Conservation (phyloP, 1,140 invertebrate genomes). For the Pseudomyrmex pallidus region DNA sequence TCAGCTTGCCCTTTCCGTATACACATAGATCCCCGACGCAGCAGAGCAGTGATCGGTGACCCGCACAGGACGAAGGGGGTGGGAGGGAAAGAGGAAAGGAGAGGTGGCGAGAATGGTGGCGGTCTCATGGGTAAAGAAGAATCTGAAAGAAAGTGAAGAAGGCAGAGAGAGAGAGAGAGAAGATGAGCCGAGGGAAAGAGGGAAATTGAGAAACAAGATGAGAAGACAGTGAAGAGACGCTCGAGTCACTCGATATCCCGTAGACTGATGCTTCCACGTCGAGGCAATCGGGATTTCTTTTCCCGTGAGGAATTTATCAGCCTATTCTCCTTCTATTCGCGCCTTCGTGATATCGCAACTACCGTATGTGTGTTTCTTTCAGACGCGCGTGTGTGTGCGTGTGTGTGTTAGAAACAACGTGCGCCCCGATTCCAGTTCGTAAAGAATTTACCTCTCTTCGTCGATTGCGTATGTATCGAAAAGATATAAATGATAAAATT, state of each 20-base stretch:
- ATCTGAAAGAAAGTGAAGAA: neutral
- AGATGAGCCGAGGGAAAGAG: neutral
- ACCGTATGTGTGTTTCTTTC: neutral
- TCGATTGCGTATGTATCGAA: slow-evolving; percentile 5
- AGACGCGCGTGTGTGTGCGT: too few species aligned
- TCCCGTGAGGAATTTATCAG: slow-evolving; percentile 62
- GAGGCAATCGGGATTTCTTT: slow-evolving; percentile 54
- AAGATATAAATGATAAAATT: neutral
- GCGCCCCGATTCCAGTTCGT: too few species aligned
- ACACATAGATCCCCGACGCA: neutral
- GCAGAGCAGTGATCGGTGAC: slow-evolving; percentile 45
- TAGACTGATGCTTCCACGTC: slow-evolving; percentile 64
- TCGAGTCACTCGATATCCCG: slow-evolving; percentile 67
- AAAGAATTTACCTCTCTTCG: slow-evolving; percentile 10
- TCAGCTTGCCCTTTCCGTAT: slow-evolving; percentile 38
- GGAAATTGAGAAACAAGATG: slow-evolving; percentile 65
- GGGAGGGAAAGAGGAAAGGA: neutral
- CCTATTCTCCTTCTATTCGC: slow-evolving; percentile 37
- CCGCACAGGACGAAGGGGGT: neutral
- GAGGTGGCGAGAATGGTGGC: slow-evolving; percentile 32
- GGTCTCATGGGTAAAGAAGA: neutral
- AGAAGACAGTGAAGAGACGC: slow-evolving; percentile 32
- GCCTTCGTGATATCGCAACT: slow-evolving; percentile 19
- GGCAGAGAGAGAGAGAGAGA: neutral
- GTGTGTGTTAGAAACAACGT: too few species aligned